Conservation (phyloP, 2,888 invertebrate genomes). For the Pandemis corylana region DNA sequence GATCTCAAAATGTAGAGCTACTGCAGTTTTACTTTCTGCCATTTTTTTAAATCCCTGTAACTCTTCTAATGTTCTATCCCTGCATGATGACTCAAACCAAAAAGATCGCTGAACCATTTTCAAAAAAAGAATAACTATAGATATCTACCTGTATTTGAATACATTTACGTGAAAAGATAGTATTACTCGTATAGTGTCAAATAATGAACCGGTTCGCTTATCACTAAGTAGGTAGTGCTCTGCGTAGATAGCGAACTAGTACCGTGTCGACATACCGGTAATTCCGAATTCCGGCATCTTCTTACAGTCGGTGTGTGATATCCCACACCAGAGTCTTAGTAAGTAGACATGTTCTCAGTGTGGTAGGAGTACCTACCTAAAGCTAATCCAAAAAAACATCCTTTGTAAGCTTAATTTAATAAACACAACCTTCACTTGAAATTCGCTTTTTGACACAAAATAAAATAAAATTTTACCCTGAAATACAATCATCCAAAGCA, state of each 20-base stretch:
- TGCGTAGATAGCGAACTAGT: neutral
- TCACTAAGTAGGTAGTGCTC: neutral
- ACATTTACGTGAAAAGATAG: neutral
- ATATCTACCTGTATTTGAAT: too few species aligned
- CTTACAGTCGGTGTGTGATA: neutral
- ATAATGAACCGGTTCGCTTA: neutral
- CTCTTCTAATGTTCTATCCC: too few species aligned
- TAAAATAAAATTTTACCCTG: neutral
- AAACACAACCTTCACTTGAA: neutral
- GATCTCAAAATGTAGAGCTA: too few species aligned
- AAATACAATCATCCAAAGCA: neutral
- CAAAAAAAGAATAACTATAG: too few species aligned
- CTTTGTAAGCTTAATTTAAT: neutral
- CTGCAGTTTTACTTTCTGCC: too few species aligned
- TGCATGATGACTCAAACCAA: too few species aligned
- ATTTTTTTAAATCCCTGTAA: too few species aligned
- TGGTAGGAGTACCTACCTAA: neutral
- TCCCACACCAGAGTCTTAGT: neutral
- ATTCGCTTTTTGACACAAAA: neutral
- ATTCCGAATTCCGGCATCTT: conserved; percentile 10
- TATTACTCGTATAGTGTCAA: neutral
- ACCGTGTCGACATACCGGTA: neutral
- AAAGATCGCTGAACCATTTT: too few species aligned
- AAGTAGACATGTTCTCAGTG: neutral
- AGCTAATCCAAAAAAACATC: neutral